Percentiles rank a stretch among this genome's conserved stretches.
Conservation (phyloP, 1,140 invertebrate species). For the Anadara kagoshimensis region DNA sequence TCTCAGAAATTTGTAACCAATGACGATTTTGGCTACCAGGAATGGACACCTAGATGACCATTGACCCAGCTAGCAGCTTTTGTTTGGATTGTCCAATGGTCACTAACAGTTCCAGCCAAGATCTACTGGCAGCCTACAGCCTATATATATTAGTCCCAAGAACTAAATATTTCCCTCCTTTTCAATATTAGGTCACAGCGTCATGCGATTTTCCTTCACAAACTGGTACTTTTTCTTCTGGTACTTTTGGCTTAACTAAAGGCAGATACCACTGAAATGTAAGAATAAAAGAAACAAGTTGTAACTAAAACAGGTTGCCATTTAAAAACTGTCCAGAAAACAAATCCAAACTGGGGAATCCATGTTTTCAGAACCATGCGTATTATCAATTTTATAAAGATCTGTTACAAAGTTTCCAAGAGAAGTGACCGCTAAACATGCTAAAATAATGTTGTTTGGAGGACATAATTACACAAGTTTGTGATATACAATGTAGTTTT, state of each 20-base stretch:
- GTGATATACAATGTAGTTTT: too few relatives aligned
- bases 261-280: slow-evolving; percentile 17
- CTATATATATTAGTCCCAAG: too few relatives aligned
- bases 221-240: neutral
- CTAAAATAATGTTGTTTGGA: neutral
- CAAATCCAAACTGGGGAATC: neutral
- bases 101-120: too few relatives aligned
- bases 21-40: too few relatives aligned
- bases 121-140: too few relatives aligned
- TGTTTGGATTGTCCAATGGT: too few relatives aligned
- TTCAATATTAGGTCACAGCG: too few relatives aligned
- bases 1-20: too few relatives aligned
- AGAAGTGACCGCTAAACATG: neutral
- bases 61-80: too few relatives aligned
- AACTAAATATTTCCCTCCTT: too few relatives aligned
- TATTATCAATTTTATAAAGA: neutral
- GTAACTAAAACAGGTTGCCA: neutral
- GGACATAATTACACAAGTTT: neutral
- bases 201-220: too few relatives aligned
- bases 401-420: neutral
- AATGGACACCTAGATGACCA: too few relatives aligned
- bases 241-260: slow-evolving; percentile 1
- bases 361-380: neutral
- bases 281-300: neutral
- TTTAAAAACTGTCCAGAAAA: neutral